Percentiles rank a stretch among this genome's conserved stretches.
phyloP scores from a whole-genome alignment of 1,140 invertebrate genomes.

The Microplitis demolitor region DNA sequence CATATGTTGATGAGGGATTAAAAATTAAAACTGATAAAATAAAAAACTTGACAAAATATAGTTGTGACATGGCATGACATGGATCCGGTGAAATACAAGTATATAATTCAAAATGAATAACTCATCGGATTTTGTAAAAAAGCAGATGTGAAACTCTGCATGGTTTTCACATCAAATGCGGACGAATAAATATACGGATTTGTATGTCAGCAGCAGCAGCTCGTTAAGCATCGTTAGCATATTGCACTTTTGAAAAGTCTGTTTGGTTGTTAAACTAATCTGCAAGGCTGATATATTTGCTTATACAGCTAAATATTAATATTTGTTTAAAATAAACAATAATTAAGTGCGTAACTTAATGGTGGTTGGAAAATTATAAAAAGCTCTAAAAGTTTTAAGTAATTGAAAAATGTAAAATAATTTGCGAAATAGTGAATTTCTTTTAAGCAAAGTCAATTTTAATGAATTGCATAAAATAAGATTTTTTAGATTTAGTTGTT shows the following conservation, averaged over 20 bases:
- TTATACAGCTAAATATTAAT: constrained; percentile 4
- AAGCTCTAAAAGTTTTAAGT: no score
- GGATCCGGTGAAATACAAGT: constrained; percentile 49
- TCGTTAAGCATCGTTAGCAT: constrained; percentile 33
- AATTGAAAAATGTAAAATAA: neutral
- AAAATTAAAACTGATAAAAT: neutral
- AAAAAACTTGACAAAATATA: constrained; percentile 39
- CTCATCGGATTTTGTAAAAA: constrained; percentile 55
- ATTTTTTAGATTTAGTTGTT: constrained; percentile 27
- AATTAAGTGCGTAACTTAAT: no score
- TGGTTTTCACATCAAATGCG: constrained; percentile 50
- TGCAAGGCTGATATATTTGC: neutral
- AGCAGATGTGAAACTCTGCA: constrained; percentile 46
- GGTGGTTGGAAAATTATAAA: no score
- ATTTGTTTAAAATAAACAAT: no score
- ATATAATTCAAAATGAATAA: constrained; percentile 45
- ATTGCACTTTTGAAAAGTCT: constrained; percentile 11
- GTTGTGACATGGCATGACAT: constrained; percentile 44
- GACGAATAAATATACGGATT: constrained; percentile 58
- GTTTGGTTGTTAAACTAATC: constrained; percentile 11
- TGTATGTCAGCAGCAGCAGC: constrained; percentile 20
- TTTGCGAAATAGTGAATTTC: neutral
- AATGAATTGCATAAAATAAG: constrained; percentile 5
- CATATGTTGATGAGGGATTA: neutral
- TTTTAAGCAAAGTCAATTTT: neutral